Evolutionary conservation across 1,140 invertebrate species (phyloP), one percentile per base, ranked within the genome.

Genomic region (Sitobion miscanthi): DNA sequence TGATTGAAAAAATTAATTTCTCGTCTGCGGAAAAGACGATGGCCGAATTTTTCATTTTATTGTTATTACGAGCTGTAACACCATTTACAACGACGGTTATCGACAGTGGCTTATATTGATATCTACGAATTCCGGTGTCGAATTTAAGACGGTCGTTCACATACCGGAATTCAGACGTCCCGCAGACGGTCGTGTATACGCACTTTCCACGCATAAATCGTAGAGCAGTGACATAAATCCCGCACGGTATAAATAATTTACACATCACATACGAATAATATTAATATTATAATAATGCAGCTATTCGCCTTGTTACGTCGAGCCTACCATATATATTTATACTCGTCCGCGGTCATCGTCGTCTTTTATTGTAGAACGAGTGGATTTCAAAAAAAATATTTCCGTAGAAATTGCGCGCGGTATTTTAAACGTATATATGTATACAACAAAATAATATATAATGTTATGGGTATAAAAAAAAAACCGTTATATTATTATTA

Each of bases 131-230:
- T 77, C 30, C 2, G 30, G 14, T 77, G 62, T 77, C 62, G 5
- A n/a, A 77, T 77, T 77, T 77, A 5, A 77, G 62, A 77, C 62
- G 30, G 30, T n/a, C 62, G n/a, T 69, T 69, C 30, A 11, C 62
- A 25, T 77, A n/a, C 62, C 62, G 17, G 62, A 77, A n/a, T 77
- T 69, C 14, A n/a, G 30, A n/a, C 30, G 62, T 77, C 30, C 62
- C 6, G n/a, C 14, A 30, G 62, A 77, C 62, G 4, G 5, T 6
- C 30, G 30, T 17, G 11, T 0, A 2, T 5, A n/a, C 21, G n/a
- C n/a, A 77, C 62, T 77, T 77, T 77, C 62, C 62, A 35, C 62
- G 30, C 62, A 77, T 77, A 77, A 77, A 77, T 77, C 62, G 62
- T 77, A 20, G 14, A 21, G 57, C 57, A 14, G 30, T 77, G 11